Percentiles rank a stretch among this genome's conserved stretches.
Conservation (phyloP, 2,113 vertebrate species). For the Prochilodus magdalenae region DNA sequence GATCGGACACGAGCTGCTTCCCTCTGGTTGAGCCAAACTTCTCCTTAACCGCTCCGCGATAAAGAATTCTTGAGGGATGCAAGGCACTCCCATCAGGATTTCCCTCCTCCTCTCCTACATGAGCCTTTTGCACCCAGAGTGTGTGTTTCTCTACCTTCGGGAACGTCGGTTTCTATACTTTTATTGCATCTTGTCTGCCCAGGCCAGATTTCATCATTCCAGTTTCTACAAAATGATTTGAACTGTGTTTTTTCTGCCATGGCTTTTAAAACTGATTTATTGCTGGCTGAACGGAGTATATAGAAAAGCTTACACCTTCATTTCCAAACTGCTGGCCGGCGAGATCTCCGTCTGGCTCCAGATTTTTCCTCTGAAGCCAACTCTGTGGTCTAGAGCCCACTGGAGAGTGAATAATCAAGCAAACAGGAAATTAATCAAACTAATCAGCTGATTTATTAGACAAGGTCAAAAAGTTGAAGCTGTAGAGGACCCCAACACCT, state of each 20-base stretch:
- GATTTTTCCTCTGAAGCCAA: not conserved
- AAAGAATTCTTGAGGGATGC: conserved; percentile 2
- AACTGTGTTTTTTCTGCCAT: not conserved
- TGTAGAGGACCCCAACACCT: not conserved
- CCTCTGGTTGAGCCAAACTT: not conserved
- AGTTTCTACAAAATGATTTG: too few relatives aligned
- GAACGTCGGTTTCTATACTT: not conserved
- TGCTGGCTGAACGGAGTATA: not conserved
- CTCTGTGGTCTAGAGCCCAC: not conserved
- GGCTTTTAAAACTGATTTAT: not conserved
- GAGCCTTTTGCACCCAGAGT: not conserved
- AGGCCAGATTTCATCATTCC: too few relatives aligned
- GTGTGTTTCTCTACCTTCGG: not conserved
- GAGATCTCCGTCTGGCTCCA: not conserved
- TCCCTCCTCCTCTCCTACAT: not conserved
- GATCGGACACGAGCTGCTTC: not conserved
- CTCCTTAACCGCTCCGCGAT: not conserved
- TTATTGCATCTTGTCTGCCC: not conserved
- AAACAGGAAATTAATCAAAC: not conserved
- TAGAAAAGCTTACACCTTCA: not conserved
- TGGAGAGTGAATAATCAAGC: not conserved
- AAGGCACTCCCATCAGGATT: not conserved
- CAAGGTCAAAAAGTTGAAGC: not conserved
- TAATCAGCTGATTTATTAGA: not conserved
- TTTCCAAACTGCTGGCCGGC: not conserved